Evolutionary conservation across 2,113 vertebrate species (phyloP).

Genomic region (Urocitellus parryii): DNA sequence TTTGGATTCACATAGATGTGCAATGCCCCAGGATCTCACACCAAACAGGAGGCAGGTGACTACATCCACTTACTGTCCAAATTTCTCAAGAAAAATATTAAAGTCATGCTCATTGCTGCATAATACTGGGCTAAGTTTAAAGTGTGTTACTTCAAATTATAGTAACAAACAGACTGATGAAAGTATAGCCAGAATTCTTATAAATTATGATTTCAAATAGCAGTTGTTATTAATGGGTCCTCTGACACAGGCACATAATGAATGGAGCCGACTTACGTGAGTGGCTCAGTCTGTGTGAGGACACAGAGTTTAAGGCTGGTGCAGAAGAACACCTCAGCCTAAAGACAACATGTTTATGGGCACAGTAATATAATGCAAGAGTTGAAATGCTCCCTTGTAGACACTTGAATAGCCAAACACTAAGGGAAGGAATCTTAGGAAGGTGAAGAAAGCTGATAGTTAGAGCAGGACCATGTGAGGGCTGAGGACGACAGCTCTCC

Average conservation of each 20-base stretch:
- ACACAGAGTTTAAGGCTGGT: neutral
- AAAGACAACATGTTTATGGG: neutral
- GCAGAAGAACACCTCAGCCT: neutral
- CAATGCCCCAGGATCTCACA: accelerated
- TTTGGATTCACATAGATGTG: neutral
- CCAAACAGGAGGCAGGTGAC: neutral
- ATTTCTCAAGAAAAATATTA: neutral
- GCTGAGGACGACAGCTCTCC: neutral
- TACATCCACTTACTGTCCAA: accelerated
- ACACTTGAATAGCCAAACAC: neutral
- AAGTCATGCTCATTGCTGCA: neutral
- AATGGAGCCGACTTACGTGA: neutral
- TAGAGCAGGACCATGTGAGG: neutral
- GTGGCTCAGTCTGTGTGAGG: no score
- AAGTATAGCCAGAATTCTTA: neutral
- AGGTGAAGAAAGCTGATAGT: neutral
- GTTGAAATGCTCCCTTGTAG: neutral
- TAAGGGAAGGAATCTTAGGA: neutral
- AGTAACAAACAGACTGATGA: neutral
- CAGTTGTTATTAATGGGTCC: neutral
- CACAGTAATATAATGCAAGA: neutral
- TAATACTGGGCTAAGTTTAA: neutral
- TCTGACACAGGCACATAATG: neutral
- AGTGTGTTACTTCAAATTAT: no score
- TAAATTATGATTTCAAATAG: neutral